A percentile compares a stretch with the other conserved stretches of the same genome.
phyloP scores from a whole-genome alignment of 2,888 invertebrate species.

The Lutraria lutraria region DNA sequence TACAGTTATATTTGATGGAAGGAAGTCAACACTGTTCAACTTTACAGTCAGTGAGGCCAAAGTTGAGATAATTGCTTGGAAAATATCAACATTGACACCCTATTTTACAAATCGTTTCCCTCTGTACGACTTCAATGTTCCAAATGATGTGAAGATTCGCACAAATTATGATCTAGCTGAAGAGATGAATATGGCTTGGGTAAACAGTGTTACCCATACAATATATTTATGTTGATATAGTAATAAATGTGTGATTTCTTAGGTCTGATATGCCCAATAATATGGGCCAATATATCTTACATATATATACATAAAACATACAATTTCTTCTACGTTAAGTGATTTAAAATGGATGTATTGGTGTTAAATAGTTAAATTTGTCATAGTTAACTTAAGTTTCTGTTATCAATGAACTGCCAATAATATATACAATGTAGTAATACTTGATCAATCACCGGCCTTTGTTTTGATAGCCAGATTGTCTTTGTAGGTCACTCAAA shows the following conservation, averaged over 20 bases:
- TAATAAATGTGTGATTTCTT: neutral
- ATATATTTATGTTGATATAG: neutral
- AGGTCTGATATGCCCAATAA: no score
- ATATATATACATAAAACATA: no score
- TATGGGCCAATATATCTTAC: no score
- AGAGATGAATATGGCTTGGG: constrained; percentile 2
- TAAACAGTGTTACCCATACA: neutral
- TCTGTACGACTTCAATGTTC: constrained; percentile 5
- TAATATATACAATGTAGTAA: no score
- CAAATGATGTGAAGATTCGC: neutral
- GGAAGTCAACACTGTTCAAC: constrained; percentile 32
- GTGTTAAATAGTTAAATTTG: no score
- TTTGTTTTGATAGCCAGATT: no score
- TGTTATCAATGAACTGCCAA: no score
- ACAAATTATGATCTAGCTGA: neutral
- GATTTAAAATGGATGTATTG: no score
- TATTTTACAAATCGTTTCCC: neutral
- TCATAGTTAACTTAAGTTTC: no score
- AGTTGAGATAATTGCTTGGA: constrained; percentile 33
- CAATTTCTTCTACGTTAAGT: no score
- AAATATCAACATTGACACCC: constrained; percentile 18
- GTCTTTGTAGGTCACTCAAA: no score
- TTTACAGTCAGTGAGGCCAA: neutral
- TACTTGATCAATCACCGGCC: no score
- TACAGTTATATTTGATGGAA: constrained; percentile 37